phyloP scores from a whole-genome alignment of 1,140 invertebrate genomes.

The Tetraneura akinire region DNA sequence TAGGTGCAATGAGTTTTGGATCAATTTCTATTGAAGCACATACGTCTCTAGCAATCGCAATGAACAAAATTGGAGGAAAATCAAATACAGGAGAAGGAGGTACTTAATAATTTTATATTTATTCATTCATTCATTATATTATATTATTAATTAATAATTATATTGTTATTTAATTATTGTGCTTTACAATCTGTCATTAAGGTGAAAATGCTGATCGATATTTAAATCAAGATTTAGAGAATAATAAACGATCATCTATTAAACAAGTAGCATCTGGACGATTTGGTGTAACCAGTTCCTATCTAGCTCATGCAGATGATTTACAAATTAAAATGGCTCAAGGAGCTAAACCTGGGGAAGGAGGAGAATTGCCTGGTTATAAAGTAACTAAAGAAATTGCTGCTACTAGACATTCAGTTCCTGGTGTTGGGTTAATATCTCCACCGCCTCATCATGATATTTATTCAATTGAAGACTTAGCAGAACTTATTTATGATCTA shows the following conservation, averaged over 20 bases:
- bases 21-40: constrained; percentile 93
- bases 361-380: constrained; percentile 88
- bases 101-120: constrained; percentile 47
- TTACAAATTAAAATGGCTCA: constrained; percentile 99
- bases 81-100: constrained; percentile 79
- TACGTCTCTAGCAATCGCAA: constrained; percentile 90
- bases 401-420: constrained; percentile 89
- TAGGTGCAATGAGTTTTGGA: constrained; percentile 90
- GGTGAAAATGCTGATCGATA: constrained; percentile 88
- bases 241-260: constrained; percentile 78
- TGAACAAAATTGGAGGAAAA: constrained; percentile 83
- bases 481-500: constrained; percentile 97
- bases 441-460: constrained; percentile 99
- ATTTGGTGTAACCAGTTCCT: constrained; percentile 97
- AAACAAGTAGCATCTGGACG: constrained; percentile 95
- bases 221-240: constrained; percentile 73
- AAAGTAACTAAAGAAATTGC: constrained; percentile 93
- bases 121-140: not conserved
- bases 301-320: constrained; percentile 94
- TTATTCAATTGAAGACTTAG: constrained; percentile 98
- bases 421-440: constrained; percentile 97
- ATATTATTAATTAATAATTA: not conserved
- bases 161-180: not conserved
- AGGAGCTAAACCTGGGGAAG: constrained; percentile 94
- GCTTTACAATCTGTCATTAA: not conserved